Base-by-base conservation (phyloP, 2,797 vertebrate species). In the Macropodus opercularis region DNA sequence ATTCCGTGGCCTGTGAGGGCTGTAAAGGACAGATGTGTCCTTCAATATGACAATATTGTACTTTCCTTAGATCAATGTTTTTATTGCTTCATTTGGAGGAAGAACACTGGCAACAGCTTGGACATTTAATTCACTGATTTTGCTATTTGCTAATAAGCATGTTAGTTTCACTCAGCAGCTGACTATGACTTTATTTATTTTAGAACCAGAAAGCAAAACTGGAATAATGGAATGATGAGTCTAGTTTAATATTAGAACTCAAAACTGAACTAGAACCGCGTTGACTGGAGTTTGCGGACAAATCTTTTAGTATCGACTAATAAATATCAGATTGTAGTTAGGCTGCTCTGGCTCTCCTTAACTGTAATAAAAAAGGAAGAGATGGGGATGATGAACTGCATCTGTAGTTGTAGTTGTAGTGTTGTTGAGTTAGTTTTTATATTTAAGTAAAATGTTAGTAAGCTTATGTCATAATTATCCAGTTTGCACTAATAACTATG, bases 131-230 rank as follows among this genome's bases (percentile, higher is more conserved):
- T n/a, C n/a, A n/a, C 35, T 26, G 31, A 50, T 12, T 56, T 46
- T 61, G 38, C 14, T 15, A 31, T 42, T 46, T 17, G 34, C 12
- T 0, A 27, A 9, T 13, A 18, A 27, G 38, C 17, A 43, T 7
- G 24, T 15, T 43, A 12, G 3, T 58, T 53, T 50, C 7, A 61
- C 18, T 3, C 3, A 43, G 52, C 17, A n/a, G 40, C 12, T 17
- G 32, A 47, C 36, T 32, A 15, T 5, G 1, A 19, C n/a, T 47
- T 48, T 50, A 62, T 68, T 52, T 36, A 36, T 36, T 36, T 17
- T 15, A 8, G 34, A 8, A 7, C 7, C 6, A 36, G 34, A 4
- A 31, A 31, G 29, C 10, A 4, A 31, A 36, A n/a, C 15, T n/a
- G 14, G 34, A n/a, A 35, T 35, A 13, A 34, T 29, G 27, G 2